These are phyloP conservation scores for Plebejus anna DNA, from an alignment of 2,888 invertebrate genomes.

Conservation along the genomic window DNA sequence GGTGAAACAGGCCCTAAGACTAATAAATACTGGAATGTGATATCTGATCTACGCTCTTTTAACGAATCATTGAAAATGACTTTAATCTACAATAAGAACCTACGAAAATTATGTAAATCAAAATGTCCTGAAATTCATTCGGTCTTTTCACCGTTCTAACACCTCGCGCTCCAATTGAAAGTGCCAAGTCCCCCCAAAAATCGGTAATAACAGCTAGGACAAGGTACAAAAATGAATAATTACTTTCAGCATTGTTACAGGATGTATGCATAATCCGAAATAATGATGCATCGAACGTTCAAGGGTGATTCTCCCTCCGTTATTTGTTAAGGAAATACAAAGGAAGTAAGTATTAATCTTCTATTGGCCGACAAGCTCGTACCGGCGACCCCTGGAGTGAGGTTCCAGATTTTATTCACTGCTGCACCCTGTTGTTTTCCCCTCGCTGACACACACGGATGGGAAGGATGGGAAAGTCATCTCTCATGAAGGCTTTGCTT, in stretches of 20 bases:
- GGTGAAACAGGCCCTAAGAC: neutral
- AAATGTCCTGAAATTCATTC: neutral
- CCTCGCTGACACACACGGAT: conserved; percentile 43
- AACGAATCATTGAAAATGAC: neutral
- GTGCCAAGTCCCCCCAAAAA: neutral
- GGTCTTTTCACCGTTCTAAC: neutral
- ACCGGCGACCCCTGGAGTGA: conserved; percentile 64
- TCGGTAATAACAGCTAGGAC: conserved; percentile 2
- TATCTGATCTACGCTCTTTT: neutral
- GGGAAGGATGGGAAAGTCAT: neutral
- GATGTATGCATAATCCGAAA: conserved; percentile 48
- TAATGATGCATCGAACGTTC: conserved; percentile 56
- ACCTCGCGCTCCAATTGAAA: neutral
- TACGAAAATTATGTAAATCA: neutral
- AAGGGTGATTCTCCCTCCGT: conserved; percentile 50
- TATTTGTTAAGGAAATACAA: conserved; percentile 61
- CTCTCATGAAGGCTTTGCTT: neutral
- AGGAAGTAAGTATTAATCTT: conserved; percentile 74
- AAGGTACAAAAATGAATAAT: conserved; percentile 24
- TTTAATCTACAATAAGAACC: neutral
- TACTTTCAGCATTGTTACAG: conserved; percentile 35
- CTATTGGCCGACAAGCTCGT: conserved; percentile 59
- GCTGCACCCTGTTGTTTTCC: conserved; percentile 46
- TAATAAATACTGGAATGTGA: neutral
- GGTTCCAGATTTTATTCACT: conserved; percentile 63